phyloP scores from a whole-genome alignment of 2,888 invertebrate genomes.

The Apocheima hispidaria region DNA sequence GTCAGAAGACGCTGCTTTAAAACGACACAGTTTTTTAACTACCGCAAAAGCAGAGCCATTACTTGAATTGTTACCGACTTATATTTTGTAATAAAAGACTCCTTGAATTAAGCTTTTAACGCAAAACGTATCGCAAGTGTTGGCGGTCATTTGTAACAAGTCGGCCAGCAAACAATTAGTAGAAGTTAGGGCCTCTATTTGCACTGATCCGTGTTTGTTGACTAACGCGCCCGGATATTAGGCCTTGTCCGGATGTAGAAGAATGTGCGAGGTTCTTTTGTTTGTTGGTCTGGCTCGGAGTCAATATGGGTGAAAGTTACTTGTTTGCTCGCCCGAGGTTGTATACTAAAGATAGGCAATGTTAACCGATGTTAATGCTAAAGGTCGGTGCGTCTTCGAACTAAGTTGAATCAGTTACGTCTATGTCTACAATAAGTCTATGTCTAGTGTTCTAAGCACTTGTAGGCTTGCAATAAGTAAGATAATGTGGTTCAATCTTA shows the following conservation, averaged over 20 bases:
- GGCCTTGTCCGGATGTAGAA: constrained; percentile 74
- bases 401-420: background rate
- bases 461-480: background rate
- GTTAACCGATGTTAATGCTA: constrained; percentile 3
- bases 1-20: too few relatives aligned
- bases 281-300: constrained; percentile 15
- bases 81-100: too few relatives aligned
- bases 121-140: constrained; percentile 47
- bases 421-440: too few relatives aligned
- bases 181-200: constrained; percentile 70
- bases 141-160: constrained; percentile 64
- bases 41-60: too few relatives aligned
- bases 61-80: too few relatives aligned
- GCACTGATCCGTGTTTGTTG: constrained; percentile 72
- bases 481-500: background rate
- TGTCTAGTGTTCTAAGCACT: background rate
- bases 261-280: constrained; percentile 51
- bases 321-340: constrained; percentile 21
- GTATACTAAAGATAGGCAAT: constrained; percentile 13
- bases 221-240: constrained; percentile 76
- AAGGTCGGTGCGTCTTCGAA: constrained; percentile 4
- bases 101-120: background rate
- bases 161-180: constrained; percentile 71
- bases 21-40: too few relatives aligned
- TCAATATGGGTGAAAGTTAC: constrained; percentile 28